Conservation (phyloP, 2,888 invertebrate species). For the Drosophila infuscata region DNA sequence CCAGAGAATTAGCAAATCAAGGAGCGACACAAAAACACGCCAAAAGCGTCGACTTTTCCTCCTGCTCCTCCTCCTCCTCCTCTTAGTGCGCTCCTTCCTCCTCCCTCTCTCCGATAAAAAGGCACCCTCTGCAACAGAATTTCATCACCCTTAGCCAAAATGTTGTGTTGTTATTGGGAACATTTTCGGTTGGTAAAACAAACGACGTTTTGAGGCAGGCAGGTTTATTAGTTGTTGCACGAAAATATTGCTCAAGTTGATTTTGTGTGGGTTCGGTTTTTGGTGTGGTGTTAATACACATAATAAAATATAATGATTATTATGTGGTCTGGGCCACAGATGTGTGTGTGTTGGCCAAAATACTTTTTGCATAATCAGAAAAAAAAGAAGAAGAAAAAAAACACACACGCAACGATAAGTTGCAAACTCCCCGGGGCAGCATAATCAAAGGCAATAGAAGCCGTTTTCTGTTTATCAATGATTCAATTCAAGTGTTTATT, state of each 20-base stretch:
- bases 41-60: slow-evolving; percentile 32
- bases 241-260: slow-evolving; percentile 32
- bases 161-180: slow-evolving; percentile 61
- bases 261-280: slow-evolving; percentile 27
- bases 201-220: slow-evolving; percentile 43
- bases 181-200: slow-evolving; percentile 58
- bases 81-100: neutral
- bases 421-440: slow-evolving; percentile 20
- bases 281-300: slow-evolving; percentile 40
- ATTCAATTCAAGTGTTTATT: slow-evolving; percentile 66
- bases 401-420: neutral
- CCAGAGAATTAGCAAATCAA: slow-evolving; percentile 60
- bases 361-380: slow-evolving; percentile 48
- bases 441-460: slow-evolving; percentile 52
- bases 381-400: neutral
- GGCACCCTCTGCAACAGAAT: neutral
- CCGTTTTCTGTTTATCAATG: slow-evolving; percentile 63
- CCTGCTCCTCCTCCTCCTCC: neutral
- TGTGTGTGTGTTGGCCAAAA: slow-evolving; percentile 43
- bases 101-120: neutral
- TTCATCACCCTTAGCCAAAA: slow-evolving; percentile 18
- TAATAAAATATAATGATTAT: slow-evolving; percentile 76
- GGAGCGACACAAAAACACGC: slow-evolving; percentile 24
- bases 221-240: slow-evolving; percentile 25
- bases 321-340: slow-evolving; percentile 49